Base-by-base conservation (phyloP, 2,113 vertebrate genomes). In the Rostratula benghalensis region DNA sequence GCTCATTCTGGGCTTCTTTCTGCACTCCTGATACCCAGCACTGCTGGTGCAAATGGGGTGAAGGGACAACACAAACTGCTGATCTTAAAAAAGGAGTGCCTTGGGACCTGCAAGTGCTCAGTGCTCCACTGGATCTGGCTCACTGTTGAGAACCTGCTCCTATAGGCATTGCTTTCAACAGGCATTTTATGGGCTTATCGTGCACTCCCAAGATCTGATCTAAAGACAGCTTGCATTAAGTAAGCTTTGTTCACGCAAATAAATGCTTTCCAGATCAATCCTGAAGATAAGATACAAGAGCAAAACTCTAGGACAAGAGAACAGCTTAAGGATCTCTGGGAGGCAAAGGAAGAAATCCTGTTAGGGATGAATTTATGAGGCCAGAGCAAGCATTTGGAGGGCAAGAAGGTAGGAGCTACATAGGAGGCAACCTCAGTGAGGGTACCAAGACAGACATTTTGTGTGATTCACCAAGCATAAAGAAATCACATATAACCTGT, bases 401-500 rank as follows among this genome's bases (percentile, higher is more conserved):
- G 20, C 43, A 59, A 57, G 53, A 73, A 37, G 33, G 11, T 8
- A 53, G 48, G 39, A 81, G 11, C 27, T 79, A 1, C 41, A 13
- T 51, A 86, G 15, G 28, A 63, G 56, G 9, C 33, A 78, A 11
- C n/a, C 24, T 54, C 48, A 37, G 61, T 31, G 33, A 65, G 21
- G 50, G 56, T 46, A 57, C 22, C 46, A 43, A n/a, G 19, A 41
- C 8, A 65, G 23, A 27, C 43, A 48, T 0, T 39, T 39, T 31
- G 2, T 48, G 41, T 57, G 46, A 65, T 69, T 57, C 57, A 27
- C n/a, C 63, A 31, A 13, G 15, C 3, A 2, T 13, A 73, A 48
- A 18, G 8, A 45, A 31, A 39, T 63, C 1, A 0, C 19, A 54
- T 6, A 28, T 39, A 56, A 15, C 0, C 0, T 61, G 41, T 10